phyloP scores from a whole-genome alignment of 2,797 vertebrate genomes.

The Loriculus beryllinus region DNA sequence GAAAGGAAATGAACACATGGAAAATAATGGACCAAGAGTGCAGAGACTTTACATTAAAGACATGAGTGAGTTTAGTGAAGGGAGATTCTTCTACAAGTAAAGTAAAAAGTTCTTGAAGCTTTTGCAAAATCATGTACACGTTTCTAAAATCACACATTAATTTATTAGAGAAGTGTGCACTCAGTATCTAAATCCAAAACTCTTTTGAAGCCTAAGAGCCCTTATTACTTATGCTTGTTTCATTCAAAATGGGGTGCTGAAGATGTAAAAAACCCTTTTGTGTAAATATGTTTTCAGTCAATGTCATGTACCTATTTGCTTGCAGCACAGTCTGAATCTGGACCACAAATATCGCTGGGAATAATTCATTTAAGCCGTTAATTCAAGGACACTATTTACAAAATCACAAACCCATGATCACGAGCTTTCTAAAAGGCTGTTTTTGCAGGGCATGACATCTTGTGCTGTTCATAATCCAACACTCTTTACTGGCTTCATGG shows the following conservation, averaged over 20 bases:
- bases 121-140: not conserved
- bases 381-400: not conserved
- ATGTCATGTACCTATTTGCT: accelerated
- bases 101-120: not conserved
- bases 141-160: not conserved
- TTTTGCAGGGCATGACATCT: not conserved
- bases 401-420: not conserved
- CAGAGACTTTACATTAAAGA: not conserved
- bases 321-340: not conserved
- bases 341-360: not conserved
- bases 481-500: not conserved
- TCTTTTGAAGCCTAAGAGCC: not conserved
- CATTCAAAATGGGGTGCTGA: not conserved
- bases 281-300: not conserved
- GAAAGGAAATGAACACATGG: not conserved
- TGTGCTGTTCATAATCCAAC: not conserved
- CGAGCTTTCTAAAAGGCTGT: not conserved
- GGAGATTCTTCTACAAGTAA: not conserved
- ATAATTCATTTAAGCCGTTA: not conserved
- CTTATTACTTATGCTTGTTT: not conserved
- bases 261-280: not conserved
- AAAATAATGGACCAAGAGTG: not conserved
- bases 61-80: not conserved
- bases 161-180: not conserved
- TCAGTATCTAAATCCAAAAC: not conserved